Conservation (phyloP, 2,113 vertebrate species). For the Talpa occidentalis region DNA sequence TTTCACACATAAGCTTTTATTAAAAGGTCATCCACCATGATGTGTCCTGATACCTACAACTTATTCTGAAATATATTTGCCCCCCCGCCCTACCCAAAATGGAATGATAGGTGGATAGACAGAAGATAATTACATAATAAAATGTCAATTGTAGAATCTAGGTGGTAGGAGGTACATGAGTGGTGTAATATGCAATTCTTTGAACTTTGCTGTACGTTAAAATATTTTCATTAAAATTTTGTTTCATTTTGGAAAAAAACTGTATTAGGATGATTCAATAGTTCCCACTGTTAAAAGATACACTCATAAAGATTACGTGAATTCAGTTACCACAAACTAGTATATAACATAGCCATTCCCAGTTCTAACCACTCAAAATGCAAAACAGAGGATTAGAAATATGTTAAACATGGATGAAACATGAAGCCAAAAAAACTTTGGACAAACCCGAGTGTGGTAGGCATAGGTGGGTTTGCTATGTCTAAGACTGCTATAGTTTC, state of each 20-base stretch:
- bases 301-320: background rate
- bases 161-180: background rate
- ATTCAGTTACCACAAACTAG: slow-evolving; percentile 42
- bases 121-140: background rate
- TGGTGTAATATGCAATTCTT: background rate
- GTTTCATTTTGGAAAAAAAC: background rate
- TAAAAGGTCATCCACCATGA: background rate
- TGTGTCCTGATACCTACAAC: background rate
- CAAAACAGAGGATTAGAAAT: slow-evolving; percentile 43
- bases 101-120: background rate
- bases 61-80: slow-evolving; percentile 10
- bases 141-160: background rate
- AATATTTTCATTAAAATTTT: background rate
- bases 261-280: background rate
- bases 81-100: background rate
- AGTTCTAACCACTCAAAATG: slow-evolving; percentile 61
- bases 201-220: background rate
- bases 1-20: background rate
- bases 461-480: slow-evolving; percentile 89
- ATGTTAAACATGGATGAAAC: slow-evolving; percentile 28
- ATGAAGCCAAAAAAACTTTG: background rate
- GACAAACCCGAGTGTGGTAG: slow-evolving; percentile 87
- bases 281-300: background rate
- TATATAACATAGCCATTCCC: background rate
- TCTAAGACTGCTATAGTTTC: slow-evolving; percentile 95